Evolutionary conservation across 2,113 vertebrate species (phyloP).

Genomic region (Anguilla rostrata): DNA sequence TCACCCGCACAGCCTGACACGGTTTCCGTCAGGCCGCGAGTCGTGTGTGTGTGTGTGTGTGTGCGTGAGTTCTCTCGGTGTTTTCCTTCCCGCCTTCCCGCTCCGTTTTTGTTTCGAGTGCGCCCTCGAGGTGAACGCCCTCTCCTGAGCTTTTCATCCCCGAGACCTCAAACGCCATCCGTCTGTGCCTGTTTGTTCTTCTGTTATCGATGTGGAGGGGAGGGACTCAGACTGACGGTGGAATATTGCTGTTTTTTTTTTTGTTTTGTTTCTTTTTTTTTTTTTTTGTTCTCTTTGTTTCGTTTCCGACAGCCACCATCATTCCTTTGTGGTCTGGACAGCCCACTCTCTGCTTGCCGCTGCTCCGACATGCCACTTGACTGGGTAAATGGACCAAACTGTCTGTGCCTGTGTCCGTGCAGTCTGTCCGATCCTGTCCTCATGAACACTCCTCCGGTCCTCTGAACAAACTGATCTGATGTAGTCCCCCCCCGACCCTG

Average conservation of each 20-base stretch:
- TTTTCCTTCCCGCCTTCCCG: neutral
- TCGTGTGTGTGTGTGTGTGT: neutral
- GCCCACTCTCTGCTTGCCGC: constrained; percentile 69
- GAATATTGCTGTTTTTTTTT: constrained; percentile 58
- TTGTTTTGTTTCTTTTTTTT: constrained; percentile 44
- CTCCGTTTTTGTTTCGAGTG: neutral
- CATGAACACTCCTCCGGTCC: constrained; percentile 37
- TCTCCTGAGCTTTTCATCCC: neutral
- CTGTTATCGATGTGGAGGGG: constrained; percentile 25
- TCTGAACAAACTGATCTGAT: neutral
- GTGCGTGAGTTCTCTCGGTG: constrained; percentile 13
- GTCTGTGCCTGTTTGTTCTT: constrained; percentile 15
- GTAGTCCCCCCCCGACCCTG: constrained; percentile 5
- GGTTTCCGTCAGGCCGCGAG: neutral
- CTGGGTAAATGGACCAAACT: constrained; percentile 67
- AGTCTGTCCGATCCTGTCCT: constrained; percentile 35
- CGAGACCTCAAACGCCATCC: constrained; percentile 12
- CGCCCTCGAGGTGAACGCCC: neutral
- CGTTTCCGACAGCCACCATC: constrained; percentile 68
- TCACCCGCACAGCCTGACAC: neutral
- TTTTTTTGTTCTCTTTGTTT: constrained; percentile 47
- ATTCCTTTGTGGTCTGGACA: constrained; percentile 75
- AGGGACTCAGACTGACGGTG: constrained; percentile 32
- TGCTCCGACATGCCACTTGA: constrained; percentile 70
- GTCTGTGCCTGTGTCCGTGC: constrained; percentile 59